phyloP scores from a whole-genome alignment of 2,797 vertebrate species.

The Brachyrhaphis roseni region DNA sequence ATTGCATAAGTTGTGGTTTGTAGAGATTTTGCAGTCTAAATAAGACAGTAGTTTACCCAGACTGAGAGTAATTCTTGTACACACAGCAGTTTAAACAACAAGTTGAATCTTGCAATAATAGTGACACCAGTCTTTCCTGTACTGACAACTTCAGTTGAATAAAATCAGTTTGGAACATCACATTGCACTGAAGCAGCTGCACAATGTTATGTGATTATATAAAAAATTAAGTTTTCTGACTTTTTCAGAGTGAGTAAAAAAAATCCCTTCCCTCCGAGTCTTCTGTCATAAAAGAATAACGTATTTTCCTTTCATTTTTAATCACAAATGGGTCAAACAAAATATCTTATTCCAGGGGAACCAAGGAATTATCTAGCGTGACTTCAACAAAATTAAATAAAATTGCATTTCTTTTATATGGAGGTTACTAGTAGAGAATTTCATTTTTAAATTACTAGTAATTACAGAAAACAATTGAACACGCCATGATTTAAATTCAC shows the following conservation, averaged over 20 bases:
- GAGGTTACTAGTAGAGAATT: background rate
- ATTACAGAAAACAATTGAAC: background rate
- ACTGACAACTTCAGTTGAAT: conserved; percentile 49
- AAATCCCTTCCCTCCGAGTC: background rate
- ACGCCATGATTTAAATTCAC: background rate
- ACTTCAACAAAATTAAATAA: background rate
- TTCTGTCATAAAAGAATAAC: background rate
- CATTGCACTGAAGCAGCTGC: conserved; percentile 29
- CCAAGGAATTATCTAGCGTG: background rate
- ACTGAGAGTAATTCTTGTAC: conserved; percentile 47
- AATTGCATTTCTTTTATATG: background rate
- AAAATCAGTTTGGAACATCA: conserved; percentile 27
- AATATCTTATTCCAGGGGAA: background rate
- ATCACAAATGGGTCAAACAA: background rate
- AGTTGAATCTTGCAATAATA: conserved; percentile 39
- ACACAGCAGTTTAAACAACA: conserved; percentile 35
- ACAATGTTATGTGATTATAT: conserved; percentile 10
- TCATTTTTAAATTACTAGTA: background rate
- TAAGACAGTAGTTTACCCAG: conserved; percentile 50
- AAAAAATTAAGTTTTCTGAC: background rate
- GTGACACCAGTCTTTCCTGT: conserved; percentile 39
- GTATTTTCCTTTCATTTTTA: background rate
- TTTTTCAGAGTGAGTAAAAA: background rate
- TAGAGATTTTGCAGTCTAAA: conserved; percentile 66
- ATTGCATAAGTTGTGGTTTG: conserved; percentile 53